Evolutionary conservation across 2,113 vertebrate species (phyloP).

Genomic region (Ciconia stormi): DNA sequence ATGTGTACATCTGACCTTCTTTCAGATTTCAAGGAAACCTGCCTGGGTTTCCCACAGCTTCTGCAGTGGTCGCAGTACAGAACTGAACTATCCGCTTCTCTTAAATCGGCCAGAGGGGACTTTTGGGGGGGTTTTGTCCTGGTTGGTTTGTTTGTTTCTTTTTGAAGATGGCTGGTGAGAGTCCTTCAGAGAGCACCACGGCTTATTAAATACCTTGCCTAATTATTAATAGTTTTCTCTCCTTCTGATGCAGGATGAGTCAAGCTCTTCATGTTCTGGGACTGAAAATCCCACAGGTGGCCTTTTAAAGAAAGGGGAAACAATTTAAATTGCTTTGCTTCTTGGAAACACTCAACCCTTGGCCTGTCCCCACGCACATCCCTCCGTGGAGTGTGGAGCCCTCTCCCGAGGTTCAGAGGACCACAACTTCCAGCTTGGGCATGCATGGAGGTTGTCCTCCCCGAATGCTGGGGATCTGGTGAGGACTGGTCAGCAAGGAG

Average conservation of each 20-base stretch:
- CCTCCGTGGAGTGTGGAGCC: background rate
- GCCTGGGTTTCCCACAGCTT: background rate
- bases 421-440: background rate
- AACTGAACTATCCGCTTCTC: background rate
- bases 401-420: accelerated
- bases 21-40: background rate
- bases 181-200: background rate
- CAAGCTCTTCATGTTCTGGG: background rate
- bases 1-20: accelerated
- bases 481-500: background rate
- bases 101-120: background rate
- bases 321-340: background rate
- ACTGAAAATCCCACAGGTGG: background rate
- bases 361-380: background rate
- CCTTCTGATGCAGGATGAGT: background rate
- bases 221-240: background rate
- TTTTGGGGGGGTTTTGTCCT: background rate
- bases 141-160: background rate
- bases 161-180: background rate
- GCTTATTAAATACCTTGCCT: background rate
- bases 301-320: background rate
- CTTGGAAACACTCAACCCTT: background rate
- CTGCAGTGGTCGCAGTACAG: background rate
- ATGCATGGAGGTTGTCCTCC: accelerated
- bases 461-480: background rate